Percentiles rank a stretch among this genome's conserved stretches.
Evolutionary conservation across 2,888 invertebrate genomes (phyloP).

Genomic region (Tetragnatha montana): DNA sequence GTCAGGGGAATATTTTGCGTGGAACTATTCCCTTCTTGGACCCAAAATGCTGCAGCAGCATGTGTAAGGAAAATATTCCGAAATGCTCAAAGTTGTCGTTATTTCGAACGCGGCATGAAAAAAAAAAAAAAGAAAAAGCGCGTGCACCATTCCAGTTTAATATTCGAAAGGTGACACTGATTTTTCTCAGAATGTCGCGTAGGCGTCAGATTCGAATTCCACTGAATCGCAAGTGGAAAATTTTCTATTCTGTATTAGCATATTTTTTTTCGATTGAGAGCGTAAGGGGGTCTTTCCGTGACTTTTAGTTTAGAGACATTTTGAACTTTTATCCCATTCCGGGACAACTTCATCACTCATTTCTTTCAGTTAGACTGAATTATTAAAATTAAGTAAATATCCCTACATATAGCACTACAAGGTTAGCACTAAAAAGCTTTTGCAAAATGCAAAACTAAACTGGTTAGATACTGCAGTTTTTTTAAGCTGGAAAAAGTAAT

Average conservation of each 20-base stretch:
- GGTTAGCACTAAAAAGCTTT: no score
- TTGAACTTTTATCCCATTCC: neutral
- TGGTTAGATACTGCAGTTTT: no score
- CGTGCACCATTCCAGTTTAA: neutral
- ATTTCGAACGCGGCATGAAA: neutral
- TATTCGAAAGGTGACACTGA: conserved; percentile 23
- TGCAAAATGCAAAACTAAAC: no score
- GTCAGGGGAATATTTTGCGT: neutral
- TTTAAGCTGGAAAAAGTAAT: no score
- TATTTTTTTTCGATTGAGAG: neutral
- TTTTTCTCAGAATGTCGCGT: neutral
- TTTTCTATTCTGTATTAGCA: neutral
- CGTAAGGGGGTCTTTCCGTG: neutral
- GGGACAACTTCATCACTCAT: neutral
- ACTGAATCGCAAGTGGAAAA: conserved; percentile 17
- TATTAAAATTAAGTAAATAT: neutral
- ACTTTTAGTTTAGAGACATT: neutral
- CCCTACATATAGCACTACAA: neutral
- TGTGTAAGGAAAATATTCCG: neutral
- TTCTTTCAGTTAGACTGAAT: neutral
- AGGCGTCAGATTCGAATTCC: conserved; percentile 17
- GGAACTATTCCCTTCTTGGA: neutral
- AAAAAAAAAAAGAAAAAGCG: neutral
- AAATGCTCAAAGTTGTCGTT: neutral
- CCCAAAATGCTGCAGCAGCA: neutral